phyloP scores from a whole-genome alignment of 2,888 invertebrate genomes.

The Apamea epomidion region DNA sequence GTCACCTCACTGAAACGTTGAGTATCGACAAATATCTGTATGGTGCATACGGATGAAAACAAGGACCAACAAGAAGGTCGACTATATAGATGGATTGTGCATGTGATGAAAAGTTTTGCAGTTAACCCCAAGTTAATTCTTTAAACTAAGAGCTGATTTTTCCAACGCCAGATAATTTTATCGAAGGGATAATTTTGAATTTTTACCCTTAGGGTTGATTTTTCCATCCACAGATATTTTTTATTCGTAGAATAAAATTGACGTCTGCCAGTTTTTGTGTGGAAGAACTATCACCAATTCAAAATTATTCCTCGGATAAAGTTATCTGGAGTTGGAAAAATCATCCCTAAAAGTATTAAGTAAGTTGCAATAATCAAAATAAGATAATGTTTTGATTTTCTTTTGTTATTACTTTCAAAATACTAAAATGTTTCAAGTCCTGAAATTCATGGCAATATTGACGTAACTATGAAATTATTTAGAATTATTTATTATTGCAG shows the following conservation, averaged over 20 bases:
- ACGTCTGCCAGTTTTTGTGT: too few species aligned
- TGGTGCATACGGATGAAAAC: conserved; percentile 63
- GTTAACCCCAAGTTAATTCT: not conserved
- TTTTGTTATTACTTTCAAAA: not conserved
- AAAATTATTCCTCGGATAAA: too few species aligned
- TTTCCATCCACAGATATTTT: too few species aligned
- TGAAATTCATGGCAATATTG: not conserved
- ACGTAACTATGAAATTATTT: not conserved
- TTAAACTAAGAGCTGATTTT: not conserved
- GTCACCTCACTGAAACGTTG: conserved; percentile 74
- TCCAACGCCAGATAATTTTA: too few species aligned
- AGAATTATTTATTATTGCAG: not conserved
- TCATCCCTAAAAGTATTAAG: not conserved
- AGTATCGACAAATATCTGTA: conserved; percentile 78
- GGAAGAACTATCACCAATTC: too few species aligned
- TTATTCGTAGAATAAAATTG: too few species aligned
- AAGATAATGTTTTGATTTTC: not conserved
- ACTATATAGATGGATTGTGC: not conserved
- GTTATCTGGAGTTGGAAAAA: too few species aligned
- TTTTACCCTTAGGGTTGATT: not conserved
- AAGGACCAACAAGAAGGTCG: not conserved
- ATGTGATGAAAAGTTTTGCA: not conserved
- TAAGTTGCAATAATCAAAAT: not conserved
- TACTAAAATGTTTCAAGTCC: not conserved
- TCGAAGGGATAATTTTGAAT: too few species aligned